These are phyloP conservation scores for Cepaea hortensis DNA, from an alignment of 2,888 invertebrate genomes.

Conservation along the genomic window DNA sequence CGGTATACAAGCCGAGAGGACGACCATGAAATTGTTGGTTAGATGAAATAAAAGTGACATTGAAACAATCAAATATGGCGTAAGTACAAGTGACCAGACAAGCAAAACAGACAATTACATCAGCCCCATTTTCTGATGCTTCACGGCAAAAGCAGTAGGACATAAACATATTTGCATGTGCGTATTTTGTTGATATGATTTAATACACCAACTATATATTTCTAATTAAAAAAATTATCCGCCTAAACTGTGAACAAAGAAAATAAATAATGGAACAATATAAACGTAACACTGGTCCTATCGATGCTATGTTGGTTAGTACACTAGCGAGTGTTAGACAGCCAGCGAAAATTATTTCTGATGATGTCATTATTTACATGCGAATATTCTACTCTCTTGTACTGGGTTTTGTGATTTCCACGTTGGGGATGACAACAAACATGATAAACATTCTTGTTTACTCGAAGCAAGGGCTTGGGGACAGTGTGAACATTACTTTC, in stretches of 20 bases:
- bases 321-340: background rate
- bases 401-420: background rate
- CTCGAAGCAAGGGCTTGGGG: background rate
- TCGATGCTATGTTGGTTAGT: too few relatives aligned
- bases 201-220: background rate
- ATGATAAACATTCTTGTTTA: background rate
- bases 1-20: too few relatives aligned
- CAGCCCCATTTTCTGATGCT: too few relatives aligned
- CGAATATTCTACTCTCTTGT: background rate
- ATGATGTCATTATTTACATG: background rate
- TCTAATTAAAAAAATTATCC: background rate
- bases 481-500: constrained; percentile 14
- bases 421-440: background rate
- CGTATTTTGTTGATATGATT: background rate
- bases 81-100: too few relatives aligned
- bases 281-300: too few relatives aligned
- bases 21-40: too few relatives aligned
- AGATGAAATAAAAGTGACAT: too few relatives aligned
- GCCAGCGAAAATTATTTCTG: background rate
- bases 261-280: background rate
- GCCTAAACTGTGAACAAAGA: background rate
- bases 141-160: too few relatives aligned
- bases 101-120: too few relatives aligned
- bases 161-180: background rate
- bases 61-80: too few relatives aligned